Evolutionary conservation across 2,797 vertebrate species (phyloP), one percentile per base, ranked within the genome.

Genomic region (Antennarius maculatus): DNA sequence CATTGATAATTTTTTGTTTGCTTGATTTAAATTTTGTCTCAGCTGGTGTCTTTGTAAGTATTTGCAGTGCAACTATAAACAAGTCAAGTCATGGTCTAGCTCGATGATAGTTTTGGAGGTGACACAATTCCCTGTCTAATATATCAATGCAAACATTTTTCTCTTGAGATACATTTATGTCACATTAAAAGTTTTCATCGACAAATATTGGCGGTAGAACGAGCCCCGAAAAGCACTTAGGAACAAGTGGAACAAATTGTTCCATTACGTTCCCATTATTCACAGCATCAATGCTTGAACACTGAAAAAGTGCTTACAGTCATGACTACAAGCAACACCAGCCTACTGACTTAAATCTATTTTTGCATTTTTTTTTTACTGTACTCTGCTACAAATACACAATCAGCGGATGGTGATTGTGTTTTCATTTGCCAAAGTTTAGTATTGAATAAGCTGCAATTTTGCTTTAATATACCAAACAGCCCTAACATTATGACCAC

Each of bases 251-350:
- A 61, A 45, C 13, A 54, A 23, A 60, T 62, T 76, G 65, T 61
- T 55, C 43, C 15, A 34, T 61, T 29, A 60, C 16, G 10, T 28
- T n/a, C 59, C 65, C 39, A 60, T 74, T 76, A 61, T 74, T 77
- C 23, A 68, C 45, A 69, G 58, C 50, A 59, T 42, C 58, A 61
- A 16, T 13, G 54, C 43, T 68, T 43, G 28, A 43, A 43, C n/a
- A 63, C 23, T 69, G 55, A 66, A 64, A 69, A 51, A 61, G 14
- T 71, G 63, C 69, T 71, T 28, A 61, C n/a, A 45, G 34, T 63
- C 42, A 65, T 4, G 2, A 74, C 42, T 57, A 62, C 58, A 60
- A 54, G 27, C 45, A 42, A 28, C 49, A 46, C 8, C 56, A 67
- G 48, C 43, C 34, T 54, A 28, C 16, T 69, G 46, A 52, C 31